Conservation (phyloP, 1,140 invertebrate species). For the Temnothorax curvispinosus region DNA sequence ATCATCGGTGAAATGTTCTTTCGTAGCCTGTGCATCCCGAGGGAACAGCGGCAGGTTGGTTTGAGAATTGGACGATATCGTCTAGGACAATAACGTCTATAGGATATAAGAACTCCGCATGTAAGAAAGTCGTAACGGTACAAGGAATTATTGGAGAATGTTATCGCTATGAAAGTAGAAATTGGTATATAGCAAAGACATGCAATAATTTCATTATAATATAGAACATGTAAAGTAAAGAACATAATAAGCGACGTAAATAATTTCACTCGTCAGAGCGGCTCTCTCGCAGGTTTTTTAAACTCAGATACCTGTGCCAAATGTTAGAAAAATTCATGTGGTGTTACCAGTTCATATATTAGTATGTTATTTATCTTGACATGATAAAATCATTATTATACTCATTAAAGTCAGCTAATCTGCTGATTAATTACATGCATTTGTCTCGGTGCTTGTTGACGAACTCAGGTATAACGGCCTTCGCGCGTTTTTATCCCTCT, state of each 20-base stretch:
- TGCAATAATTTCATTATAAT: not conserved
- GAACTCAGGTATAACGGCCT: conserved; percentile 6
- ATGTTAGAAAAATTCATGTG: not conserved
- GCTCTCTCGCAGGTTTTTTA: not conserved
- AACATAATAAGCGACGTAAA: not conserved
- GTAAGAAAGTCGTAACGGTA: conserved; percentile 2
- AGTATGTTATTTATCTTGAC: not conserved
- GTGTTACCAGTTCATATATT: not conserved
- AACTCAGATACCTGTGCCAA: not conserved
- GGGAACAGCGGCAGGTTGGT: not conserved
- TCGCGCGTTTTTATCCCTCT: conserved; percentile 46
- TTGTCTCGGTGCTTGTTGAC: conserved; percentile 15
- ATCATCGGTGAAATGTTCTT: conserved; percentile 31
- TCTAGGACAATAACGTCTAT: conserved; percentile 21
- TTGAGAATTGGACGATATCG: conserved; percentile 29
- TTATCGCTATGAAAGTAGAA: not conserved
- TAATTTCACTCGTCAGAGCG: not conserved
- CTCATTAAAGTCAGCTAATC: not conserved
- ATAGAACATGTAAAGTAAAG: not conserved
- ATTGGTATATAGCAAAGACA: not conserved
- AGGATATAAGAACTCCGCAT: conserved; percentile 17
- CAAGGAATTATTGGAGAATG: not conserved
- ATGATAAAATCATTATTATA: not conserved
- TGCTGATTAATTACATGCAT: conserved; percentile 30
- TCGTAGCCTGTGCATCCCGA: not conserved